A percentile compares a stretch with the other conserved stretches of the same genome.
Conservation (phyloP, 2,113 vertebrate genomes). For the Salvelinus fontinalis region DNA sequence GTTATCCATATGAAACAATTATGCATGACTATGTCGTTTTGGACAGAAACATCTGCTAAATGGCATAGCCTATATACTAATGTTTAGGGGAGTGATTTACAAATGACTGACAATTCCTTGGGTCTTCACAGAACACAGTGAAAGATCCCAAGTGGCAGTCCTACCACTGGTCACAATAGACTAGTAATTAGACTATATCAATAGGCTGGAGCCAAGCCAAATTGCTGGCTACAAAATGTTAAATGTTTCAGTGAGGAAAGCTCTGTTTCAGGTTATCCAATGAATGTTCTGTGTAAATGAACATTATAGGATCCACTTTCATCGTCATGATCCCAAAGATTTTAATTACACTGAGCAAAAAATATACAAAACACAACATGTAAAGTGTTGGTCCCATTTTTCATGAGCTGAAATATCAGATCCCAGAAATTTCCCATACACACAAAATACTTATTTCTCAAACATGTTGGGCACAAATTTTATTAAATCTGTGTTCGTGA, state of each 20-base stretch:
- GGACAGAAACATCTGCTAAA: too few species aligned
- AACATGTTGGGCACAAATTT: too few species aligned
- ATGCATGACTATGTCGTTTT: too few species aligned
- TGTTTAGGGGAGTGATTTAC: neutral
- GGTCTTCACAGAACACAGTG: neutral
- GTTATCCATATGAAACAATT: too few species aligned
- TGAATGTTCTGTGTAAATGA: neutral
- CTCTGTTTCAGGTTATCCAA: neutral
- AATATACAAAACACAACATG: too few species aligned
- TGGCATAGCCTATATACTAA: neutral
- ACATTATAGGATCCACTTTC: constrained; percentile 4
- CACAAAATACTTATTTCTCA: too few species aligned
- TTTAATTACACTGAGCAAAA: constrained; percentile 10
- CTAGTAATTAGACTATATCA: neutral
- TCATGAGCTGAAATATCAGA: too few species aligned
- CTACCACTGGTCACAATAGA: neutral
- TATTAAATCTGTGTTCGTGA: too few species aligned
- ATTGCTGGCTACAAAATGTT: neutral
- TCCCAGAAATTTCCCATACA: too few species aligned
- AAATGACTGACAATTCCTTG: neutral
- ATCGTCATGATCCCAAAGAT: constrained; percentile 21
- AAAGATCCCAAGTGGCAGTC: neutral
- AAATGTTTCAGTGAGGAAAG: neutral
- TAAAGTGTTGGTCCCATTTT: too few species aligned
- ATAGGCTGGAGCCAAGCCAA: constrained; percentile 2